Evolutionary conservation across 2,888 invertebrate species (phyloP).

Genomic region (Eupithecia vulgata): DNA sequence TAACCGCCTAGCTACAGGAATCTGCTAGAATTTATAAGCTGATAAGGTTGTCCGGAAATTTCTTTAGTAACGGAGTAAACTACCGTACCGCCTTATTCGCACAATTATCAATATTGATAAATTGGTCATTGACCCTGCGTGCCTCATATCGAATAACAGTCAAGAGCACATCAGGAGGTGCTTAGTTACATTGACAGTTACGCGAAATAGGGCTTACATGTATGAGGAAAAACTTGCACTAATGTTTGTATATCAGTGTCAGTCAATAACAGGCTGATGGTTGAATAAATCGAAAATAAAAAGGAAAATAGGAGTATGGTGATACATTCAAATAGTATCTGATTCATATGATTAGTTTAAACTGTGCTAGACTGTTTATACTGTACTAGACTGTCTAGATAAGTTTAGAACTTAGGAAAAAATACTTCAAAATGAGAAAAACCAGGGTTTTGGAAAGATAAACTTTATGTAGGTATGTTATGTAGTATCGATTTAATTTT

Average conservation of each 20-base stretch:
- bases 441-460: neutral
- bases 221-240: neutral
- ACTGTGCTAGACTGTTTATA: no score
- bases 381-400: no score
- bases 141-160: neutral
- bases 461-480: no score
- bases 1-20: neutral
- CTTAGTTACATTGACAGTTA: neutral
- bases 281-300: neutral
- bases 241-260: neutral
- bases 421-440: neutral
- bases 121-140: conserved; percentile 4
- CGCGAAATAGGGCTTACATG: neutral
- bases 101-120: conserved; percentile 6
- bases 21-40: neutral
- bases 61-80: neutral
- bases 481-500: neutral
- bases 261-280: neutral
- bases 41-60: neutral
- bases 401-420: neutral
- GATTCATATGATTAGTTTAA: no score
- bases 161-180: conserved; percentile 1
- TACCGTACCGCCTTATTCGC: neutral
- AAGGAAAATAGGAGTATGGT: neutral
- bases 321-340: neutral